Percentiles rank a stretch among this genome's conserved stretches.
phyloP scores from a whole-genome alignment of 2,113 vertebrate species.

The Cinclus mexicanus region DNA sequence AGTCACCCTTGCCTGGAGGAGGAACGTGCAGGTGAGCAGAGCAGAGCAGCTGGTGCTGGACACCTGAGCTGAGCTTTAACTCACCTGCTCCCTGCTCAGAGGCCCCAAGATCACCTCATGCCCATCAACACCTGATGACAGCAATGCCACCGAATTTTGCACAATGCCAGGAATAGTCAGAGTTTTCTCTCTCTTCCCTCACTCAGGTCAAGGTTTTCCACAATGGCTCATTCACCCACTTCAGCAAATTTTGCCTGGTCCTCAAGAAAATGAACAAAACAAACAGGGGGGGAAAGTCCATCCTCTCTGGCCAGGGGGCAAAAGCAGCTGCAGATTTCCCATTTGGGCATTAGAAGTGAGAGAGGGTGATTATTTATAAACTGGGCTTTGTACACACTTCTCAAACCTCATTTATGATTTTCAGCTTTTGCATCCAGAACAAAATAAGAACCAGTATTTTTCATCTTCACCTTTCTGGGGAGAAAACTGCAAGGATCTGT shows the following conservation, averaged over 20 bases:
- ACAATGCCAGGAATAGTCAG: accelerated
- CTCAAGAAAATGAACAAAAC: background rate
- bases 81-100: background rate
- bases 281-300: background rate
- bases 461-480: background rate
- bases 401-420: background rate
- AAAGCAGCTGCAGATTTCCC: background rate
- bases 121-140: accelerated
- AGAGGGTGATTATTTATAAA: background rate
- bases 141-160: background rate
- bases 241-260: background rate
- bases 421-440: background rate
- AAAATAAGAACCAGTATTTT: background rate
- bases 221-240: background rate
- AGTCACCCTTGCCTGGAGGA: background rate
- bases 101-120: too few relatives aligned
- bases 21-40: background rate
- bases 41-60: background rate
- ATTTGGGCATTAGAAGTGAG: background rate
- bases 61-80: background rate
- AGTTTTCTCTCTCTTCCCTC: background rate
- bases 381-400: accelerated
- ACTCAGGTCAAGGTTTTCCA: background rate
- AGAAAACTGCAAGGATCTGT: background rate
- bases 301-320: background rate